phyloP scores from a whole-genome alignment of 2,888 invertebrate genomes.

The Nemurella pictetii region DNA sequence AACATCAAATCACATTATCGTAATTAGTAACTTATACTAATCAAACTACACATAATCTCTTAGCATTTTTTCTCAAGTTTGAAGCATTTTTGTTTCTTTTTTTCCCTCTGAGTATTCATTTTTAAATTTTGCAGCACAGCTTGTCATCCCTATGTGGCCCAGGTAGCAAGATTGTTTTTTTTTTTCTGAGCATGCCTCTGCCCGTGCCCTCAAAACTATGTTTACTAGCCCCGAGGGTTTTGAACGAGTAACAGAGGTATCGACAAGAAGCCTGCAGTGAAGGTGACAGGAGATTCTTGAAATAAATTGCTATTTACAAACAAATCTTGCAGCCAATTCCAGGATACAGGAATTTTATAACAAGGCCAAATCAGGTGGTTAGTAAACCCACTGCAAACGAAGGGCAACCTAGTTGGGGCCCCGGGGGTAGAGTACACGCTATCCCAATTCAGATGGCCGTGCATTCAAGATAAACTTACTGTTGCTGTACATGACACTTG shows the following conservation, averaged over 20 bases:
- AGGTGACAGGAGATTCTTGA: neutral
- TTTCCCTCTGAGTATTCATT: neutral
- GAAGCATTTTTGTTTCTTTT: neutral
- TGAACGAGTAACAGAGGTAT: neutral
- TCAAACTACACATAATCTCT: neutral
- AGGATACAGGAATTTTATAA: neutral
- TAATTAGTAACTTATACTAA: neutral
- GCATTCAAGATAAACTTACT: too few relatives aligned
- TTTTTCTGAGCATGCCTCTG: neutral
- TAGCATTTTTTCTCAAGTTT: neutral
- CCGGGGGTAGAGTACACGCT: neutral
- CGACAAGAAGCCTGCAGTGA: too few relatives aligned
- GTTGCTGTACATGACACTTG: constrained; percentile 9
- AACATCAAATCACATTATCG: neutral
- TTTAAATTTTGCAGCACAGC: neutral
- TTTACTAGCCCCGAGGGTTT: neutral
- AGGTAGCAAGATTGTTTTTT: neutral
- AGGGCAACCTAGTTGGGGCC: neutral
- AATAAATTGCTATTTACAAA: neutral
- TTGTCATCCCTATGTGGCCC: neutral
- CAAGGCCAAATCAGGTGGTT: neutral
- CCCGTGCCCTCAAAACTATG: neutral
- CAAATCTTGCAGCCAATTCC: neutral
- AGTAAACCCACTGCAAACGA: neutral
- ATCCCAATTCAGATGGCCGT: too few relatives aligned